Base-by-base conservation (phyloP, 2,888 invertebrate genomes). In the Danaus chrysippus region DNA sequence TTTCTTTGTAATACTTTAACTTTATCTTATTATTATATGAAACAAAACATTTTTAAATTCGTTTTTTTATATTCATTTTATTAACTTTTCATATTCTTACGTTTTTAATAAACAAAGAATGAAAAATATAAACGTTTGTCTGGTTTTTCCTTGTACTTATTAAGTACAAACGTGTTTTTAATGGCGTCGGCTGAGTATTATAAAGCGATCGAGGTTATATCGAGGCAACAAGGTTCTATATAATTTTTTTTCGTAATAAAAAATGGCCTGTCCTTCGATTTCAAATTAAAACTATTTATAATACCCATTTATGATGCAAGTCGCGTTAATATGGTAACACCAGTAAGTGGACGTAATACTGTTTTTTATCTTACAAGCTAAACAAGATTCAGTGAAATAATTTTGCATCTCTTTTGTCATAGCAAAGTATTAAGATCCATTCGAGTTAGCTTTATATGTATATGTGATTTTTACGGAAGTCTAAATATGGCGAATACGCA, bases 131-230 rank as follows among this genome's bases (percentile, higher is more conserved):
- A 63, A 59, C 54, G 64, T 61, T 69, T 64, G 63, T 69, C 71
- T 68, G 63, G 66, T 61, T 66, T 65, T 67, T 68, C 71, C 65
- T 66, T 63, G 63, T 65, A 66, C 70, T 70, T 69, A 62, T 66
- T 63, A 56, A 61, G 56, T 62, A 55, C 58, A 58, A 67, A 64
- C 64, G 56, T 62, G 66, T 64, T 62, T 59, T 62, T 55, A 58
- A 60, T 58, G 59, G 56, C 46, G 60, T 58, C 54, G 62, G 62
- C 62, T 60, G 19, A 58, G 46, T 62, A 64, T 62, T 67, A 64
- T 64, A 44, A 49, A 64, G 56, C 56, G 66, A 64, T 62, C 66
- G 66, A 67, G 66, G 66, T 60, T 62, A 64, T 64, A n/a, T n/a
- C n/a, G n/a, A n/a, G 54, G 42, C 58, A 64, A 64, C 66, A 55